Percentiles rank a stretch among this genome's conserved stretches.
These are phyloP conservation scores for Lathronympha strigana DNA, from an alignment of 2,888 invertebrate genomes.

Conservation along the genomic window DNA sequence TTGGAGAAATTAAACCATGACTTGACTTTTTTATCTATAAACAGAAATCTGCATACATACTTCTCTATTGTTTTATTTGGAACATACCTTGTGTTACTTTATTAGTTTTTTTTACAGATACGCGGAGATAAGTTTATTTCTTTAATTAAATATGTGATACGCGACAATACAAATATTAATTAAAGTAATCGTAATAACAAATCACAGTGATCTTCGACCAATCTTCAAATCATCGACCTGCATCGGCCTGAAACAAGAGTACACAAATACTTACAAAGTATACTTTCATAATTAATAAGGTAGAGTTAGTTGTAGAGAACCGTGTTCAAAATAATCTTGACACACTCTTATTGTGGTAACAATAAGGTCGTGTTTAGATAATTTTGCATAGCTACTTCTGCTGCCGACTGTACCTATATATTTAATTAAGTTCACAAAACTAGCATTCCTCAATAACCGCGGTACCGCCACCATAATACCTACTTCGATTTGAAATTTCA, in stretches of 20 bases:
- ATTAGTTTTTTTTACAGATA: constrained; percentile 6
- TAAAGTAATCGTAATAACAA: constrained; percentile 15
- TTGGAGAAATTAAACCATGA: too few relatives aligned
- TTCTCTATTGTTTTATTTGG: too few relatives aligned
- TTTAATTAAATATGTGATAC: constrained; percentile 1
- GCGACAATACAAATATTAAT: not conserved
- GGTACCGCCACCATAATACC: constrained; percentile 24
- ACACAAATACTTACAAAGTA: not conserved
- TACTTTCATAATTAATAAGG: too few relatives aligned
- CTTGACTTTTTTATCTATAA: too few relatives aligned
- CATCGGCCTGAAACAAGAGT: constrained; percentile 56
- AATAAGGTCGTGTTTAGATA: too few relatives aligned
- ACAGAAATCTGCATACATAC: too few relatives aligned
- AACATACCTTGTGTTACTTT: too few relatives aligned
- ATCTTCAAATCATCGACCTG: constrained; percentile 53
- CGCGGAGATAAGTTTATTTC: not conserved
- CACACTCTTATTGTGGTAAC: too few relatives aligned
- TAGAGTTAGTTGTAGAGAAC: too few relatives aligned
- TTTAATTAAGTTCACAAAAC: not conserved
- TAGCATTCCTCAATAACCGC: constrained; percentile 1
- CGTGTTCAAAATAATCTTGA: too few relatives aligned
- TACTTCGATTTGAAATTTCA: constrained; percentile 13
- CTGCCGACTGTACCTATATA: too few relatives aligned
- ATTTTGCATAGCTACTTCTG: too few relatives aligned
- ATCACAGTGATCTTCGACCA: constrained; percentile 22